Evolutionary conservation across 2,113 vertebrate genomes (phyloP).

Genomic region (Ceratotherium simum): DNA sequence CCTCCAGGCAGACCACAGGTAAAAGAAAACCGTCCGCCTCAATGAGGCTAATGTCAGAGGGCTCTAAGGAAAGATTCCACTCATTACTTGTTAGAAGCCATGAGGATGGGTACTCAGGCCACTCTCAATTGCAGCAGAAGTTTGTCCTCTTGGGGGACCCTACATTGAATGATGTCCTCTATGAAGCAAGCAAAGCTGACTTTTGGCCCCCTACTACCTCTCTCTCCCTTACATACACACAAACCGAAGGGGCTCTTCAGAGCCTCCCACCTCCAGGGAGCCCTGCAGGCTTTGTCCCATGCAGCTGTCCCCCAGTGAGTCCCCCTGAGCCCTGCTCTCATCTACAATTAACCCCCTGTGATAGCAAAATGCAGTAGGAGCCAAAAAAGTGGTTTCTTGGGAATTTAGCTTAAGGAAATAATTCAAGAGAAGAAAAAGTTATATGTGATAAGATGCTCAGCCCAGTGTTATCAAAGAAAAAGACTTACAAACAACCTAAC

Average conservation of each 20-base stretch:
- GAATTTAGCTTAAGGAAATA: background rate
- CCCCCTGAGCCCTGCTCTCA: background rate
- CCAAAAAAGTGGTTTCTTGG: background rate
- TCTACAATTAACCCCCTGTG: background rate
- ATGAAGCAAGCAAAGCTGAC: background rate
- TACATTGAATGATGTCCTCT: background rate
- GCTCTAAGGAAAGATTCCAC: background rate
- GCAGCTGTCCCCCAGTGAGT: background rate
- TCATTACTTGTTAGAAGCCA: background rate
- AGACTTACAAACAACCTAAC: background rate
- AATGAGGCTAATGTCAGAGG: fast-evolving
- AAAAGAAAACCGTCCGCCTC: background rate
- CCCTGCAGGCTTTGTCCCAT: background rate
- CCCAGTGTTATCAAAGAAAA: background rate
- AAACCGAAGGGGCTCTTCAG: background rate
- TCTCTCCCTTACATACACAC: background rate
- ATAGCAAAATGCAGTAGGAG: background rate
- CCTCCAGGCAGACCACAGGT: constrained; percentile 79
- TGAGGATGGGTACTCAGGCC: too few relatives aligned
- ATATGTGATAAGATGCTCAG: background rate
- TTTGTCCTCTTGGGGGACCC: background rate
- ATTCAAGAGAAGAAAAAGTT: background rate
- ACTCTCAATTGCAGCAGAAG: background rate
- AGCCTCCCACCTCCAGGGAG: background rate
- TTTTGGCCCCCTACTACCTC: background rate